Evolutionary conservation across 1,140 invertebrate genomes (phyloP).

Genomic region (Rhizoglyphus robini): DNA sequence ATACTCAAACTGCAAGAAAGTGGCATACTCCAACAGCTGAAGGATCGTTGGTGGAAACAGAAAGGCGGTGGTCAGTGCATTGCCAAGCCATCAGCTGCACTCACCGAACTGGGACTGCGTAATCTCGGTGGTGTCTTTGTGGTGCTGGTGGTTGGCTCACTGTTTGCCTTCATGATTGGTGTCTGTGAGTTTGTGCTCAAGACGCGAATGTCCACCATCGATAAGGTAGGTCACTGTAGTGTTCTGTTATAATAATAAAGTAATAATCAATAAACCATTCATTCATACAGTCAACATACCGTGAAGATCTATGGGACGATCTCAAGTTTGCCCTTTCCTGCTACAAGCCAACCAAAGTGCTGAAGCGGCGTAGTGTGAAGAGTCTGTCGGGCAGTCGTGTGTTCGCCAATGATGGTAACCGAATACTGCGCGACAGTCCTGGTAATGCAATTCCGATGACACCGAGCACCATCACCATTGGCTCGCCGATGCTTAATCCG

Average conservation of each 20-base stretch:
- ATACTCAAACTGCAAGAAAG: slow-evolving; percentile 38
- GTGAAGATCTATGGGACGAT: slow-evolving; percentile 29
- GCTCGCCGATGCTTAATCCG: too few relatives aligned
- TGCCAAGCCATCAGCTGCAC: slow-evolving; percentile 13
- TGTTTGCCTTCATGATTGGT: slow-evolving; percentile 28
- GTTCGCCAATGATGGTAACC: too few relatives aligned
- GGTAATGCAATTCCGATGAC: too few relatives aligned
- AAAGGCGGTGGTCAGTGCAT: slow-evolving; percentile 28
- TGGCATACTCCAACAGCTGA: slow-evolving; percentile 35
- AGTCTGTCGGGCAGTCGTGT: too few relatives aligned
- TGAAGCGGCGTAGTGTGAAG: too few relatives aligned
- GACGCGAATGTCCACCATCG: not conserved
- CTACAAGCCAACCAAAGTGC: slow-evolving; percentile 28
- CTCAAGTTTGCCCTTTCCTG: slow-evolving; percentile 29
- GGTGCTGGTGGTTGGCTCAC: slow-evolving; percentile 37
- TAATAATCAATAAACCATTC: too few relatives aligned
- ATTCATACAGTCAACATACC: slow-evolving; percentile 26
- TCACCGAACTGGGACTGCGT: slow-evolving; percentile 20
- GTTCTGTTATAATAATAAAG: too few relatives aligned
- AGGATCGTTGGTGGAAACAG: slow-evolving; percentile 34
- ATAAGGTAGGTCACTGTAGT: too few relatives aligned
- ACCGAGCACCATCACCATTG: too few relatives aligned
- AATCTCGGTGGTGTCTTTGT: slow-evolving; percentile 37
- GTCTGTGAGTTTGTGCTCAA: slow-evolving; percentile 26
- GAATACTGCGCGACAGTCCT: too few relatives aligned